Percentiles rank a stretch among this genome's conserved stretches.
phyloP scores from a whole-genome alignment of 2,113 vertebrate genomes.

The Chiloscyllium plagiosum region DNA sequence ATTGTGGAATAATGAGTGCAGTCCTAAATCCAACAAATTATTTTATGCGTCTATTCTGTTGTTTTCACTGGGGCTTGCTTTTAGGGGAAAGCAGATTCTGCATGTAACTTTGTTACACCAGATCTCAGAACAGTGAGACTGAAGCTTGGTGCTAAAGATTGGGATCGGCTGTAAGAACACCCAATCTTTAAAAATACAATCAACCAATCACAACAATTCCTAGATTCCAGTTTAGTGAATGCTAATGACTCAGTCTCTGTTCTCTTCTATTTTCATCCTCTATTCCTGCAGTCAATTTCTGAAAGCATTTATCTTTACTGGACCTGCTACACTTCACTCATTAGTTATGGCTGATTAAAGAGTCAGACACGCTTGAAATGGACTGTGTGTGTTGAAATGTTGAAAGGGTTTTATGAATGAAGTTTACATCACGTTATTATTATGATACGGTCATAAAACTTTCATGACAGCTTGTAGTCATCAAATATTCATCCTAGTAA shows the following conservation, averaged over 20 bases:
- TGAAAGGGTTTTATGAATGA: slow-evolving; percentile 27
- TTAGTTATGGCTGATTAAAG: slow-evolving; percentile 17
- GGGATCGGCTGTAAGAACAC: neutral
- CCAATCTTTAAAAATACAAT: neutral
- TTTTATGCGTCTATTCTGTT: neutral
- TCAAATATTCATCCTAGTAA: slow-evolving; percentile 25
- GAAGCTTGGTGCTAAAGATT: neutral
- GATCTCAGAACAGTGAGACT: neutral
- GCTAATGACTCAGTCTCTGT: neutral
- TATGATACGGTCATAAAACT: slow-evolving; percentile 31
- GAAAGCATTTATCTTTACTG: neutral
- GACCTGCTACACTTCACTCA: neutral
- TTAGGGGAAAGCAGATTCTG: neutral
- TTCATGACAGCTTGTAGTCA: slow-evolving; percentile 31
- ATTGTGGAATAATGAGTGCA: neutral
- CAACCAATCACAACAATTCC: slow-evolving; percentile 9
- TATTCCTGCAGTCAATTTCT: neutral
- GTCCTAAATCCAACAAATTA: neutral
- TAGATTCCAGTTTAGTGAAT: neutral
- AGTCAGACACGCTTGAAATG: neutral
- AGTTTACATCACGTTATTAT: slow-evolving; percentile 17
- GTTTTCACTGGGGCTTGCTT: neutral
- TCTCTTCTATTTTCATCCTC: neutral
- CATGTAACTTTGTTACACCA: neutral
- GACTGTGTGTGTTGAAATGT: neutral